Base-by-base conservation (phyloP, 2,888 invertebrate genomes). In the Xestia rhomboidea region DNA sequence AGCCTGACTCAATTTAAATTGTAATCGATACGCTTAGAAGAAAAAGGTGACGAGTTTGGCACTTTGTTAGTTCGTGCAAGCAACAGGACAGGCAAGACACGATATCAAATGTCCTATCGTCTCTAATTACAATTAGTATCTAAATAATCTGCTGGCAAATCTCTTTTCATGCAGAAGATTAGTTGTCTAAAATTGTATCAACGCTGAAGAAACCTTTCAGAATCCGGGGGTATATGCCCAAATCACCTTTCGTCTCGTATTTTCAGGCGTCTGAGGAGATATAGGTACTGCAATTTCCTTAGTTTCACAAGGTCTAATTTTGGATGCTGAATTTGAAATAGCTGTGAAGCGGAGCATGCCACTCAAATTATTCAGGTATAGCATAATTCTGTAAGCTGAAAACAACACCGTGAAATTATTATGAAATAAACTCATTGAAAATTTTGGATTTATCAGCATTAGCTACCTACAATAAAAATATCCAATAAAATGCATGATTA, bases 401-500 rank as follows among this genome's bases (percentile, higher is more conserved):
- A 24, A 6, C 15, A 38, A 15, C 44, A 4, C 2, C 8, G 6
- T 30, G 30, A 15, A 78, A 41, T 49, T 46, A 18, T 60, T 18
- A 7, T 21, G 18, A n/a, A 27, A 38, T 21, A 57, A 27, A 15
- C 2, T 15, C 27, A 57, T 60, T 57, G 1, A 46, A 66, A 76
- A 27, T 10, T 54, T 57, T 60, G 8, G 4, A 41, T 30, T 79
- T 44, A 24, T 27, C 44, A 41, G 24, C 24, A 34, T 15, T 15
- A n/a, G 5, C 63, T 41, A 71, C n/a, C 4, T 38, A 54, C 24
- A 66, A 38, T 74, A 62, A 60, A 67, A 60, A 62, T 60, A n/a
- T 15, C 24, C 27, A 68, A 54, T 62, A 66, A 38, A 6, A 63
- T 38, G 46, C 6, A 38, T 54, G 67, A 83, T 62, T 63, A 63